Percentiles rank a stretch among this genome's conserved stretches.
These are phyloP conservation scores for Enchytraeus crypticus DNA, from an alignment of 2,888 invertebrate species.

Conservation along the genomic window DNA sequence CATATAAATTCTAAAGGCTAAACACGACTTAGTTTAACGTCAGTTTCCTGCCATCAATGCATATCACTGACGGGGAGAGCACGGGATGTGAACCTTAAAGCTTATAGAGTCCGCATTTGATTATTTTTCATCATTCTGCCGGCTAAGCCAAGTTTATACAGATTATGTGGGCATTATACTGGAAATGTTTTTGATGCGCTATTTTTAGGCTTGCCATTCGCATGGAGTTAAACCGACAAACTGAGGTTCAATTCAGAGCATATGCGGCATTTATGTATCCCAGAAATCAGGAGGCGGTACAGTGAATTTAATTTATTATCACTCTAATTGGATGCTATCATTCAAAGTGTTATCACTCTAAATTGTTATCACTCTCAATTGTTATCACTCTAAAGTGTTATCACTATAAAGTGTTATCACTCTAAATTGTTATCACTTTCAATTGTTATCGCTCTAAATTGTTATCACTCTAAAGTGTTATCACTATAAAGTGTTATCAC, in stretches of 20 bases:
- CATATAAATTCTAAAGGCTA: too few relatives aligned
- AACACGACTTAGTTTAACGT: too few relatives aligned
- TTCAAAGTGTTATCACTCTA: too few relatives aligned
- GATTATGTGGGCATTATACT: not conserved
- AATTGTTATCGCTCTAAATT: too few relatives aligned
- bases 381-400: too few relatives aligned
- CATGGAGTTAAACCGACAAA: slow-evolving; percentile 80
- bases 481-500: too few relatives aligned
- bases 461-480: too few relatives aligned
- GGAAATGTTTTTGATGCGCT: not conserved
- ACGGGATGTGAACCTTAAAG: not conserved
- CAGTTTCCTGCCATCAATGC: too few relatives aligned
- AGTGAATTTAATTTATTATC: not conserved
- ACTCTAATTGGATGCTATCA: too few relatives aligned
- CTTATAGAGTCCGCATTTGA: not conserved
- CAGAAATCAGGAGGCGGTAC: slow-evolving; percentile 56
- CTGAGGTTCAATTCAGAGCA: slow-evolving; percentile 64
- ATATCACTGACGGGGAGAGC: not conserved
- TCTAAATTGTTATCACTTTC: too few relatives aligned
- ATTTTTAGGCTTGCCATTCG: slow-evolving; percentile 62
- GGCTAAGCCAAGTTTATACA: not conserved
- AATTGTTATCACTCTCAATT: too few relatives aligned
- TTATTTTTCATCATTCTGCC: not conserved
- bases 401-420: too few relatives aligned
- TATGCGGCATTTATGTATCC: slow-evolving; percentile 86